Conservation (phyloP, 2,888 invertebrate species). For the Teleogryllus oceanicus region DNA sequence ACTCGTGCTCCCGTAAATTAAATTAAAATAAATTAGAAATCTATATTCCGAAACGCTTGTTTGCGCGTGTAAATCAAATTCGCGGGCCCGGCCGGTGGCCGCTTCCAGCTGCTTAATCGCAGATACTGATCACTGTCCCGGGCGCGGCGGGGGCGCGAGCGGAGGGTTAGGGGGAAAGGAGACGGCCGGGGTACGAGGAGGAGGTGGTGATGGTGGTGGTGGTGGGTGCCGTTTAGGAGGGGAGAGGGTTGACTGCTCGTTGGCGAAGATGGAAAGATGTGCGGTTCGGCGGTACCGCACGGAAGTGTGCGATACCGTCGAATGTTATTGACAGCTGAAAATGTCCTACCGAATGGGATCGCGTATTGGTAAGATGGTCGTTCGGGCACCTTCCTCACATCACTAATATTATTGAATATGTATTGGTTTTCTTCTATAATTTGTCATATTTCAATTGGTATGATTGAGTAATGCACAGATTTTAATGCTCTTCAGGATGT, state of each 20-base stretch:
- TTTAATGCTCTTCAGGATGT: no score
- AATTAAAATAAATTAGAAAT: constrained; percentile 18
- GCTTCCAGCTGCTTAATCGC: background rate
- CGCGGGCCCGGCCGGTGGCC: background rate
- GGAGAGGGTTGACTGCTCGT: background rate
- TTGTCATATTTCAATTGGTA: no score
- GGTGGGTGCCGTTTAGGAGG: background rate
- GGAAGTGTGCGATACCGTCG: no score
- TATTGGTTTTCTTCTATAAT: no score
- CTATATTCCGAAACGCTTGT: constrained; percentile 18
- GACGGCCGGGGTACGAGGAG: background rate
- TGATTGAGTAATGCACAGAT: no score
- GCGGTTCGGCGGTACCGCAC: no score
- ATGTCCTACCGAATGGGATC: no score
- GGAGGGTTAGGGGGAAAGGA: background rate
- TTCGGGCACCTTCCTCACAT: no score
- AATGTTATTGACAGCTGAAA: no score
- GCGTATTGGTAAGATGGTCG: no score
- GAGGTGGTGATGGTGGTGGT: background rate
- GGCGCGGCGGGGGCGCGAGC: background rate
- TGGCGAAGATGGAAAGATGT: no score
- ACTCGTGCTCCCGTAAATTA: constrained; percentile 18
- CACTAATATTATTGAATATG: no score
- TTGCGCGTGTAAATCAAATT: constrained; percentile 11
- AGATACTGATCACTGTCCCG: background rate